Evolutionary conservation across 2,113 vertebrate species (phyloP), one percentile per base, ranked within the genome.

Genomic region (Phrynosoma platyrhinos): DNA sequence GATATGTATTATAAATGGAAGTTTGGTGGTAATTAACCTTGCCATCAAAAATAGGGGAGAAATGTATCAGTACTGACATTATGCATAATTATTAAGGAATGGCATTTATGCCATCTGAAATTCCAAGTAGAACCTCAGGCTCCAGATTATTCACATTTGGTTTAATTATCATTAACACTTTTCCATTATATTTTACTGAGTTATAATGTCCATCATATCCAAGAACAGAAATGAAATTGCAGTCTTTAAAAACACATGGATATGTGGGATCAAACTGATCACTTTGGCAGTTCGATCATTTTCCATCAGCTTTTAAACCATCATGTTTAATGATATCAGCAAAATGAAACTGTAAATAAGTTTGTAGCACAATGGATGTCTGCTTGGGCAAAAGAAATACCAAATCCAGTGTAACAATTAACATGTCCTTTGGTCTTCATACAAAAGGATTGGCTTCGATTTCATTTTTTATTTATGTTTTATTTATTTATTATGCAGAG

Each of bases 91-190:
- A 96, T 95, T 94, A 96, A 95, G 94, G 90, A 53, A 88, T 95
- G 93, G 95, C 95, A 93, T 95, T 96, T 96, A 95, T 95, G 92
- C 92, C 95, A 91, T 91, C 91, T 93, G 91, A 93, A 93, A 94
- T 94, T 91, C 92, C 94, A 92, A 93, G 92, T 92, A 85, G 90
- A 95, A 96, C 95, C 92, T 91, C 93, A 95, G 96, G 95, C 93
- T 94, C 93, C 92, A 93, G 87, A 94, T 96, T 96, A 95, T 96
- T 97, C 95, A 92, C 90, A 95, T 95, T 97, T 92, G 94, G 91
- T 95, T 90, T 91, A 96, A 96, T 97, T 94, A 96, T 96, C 95
- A 96, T 97, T 96, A 97, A 95, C 94, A 94, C 30, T 95, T 97
- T 93, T 95, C 90, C 88, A 94, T 91, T 92, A 90, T 93, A 94